These are phyloP conservation scores for Allophyes oxyacanthae DNA, from an alignment of 2,888 invertebrate species.

Conservation along the genomic window DNA sequence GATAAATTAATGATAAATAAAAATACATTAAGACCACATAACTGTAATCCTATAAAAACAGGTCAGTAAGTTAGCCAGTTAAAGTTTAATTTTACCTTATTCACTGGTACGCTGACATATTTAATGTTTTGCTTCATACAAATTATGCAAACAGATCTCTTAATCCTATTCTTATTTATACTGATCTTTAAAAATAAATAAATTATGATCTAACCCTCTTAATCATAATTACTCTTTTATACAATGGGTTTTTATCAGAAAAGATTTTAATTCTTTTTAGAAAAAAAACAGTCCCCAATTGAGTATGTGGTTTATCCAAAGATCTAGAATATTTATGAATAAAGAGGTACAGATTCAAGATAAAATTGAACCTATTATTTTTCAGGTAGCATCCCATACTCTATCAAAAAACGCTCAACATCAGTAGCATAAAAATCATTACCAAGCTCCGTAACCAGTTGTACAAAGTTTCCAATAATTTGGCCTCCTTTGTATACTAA, in stretches of 20 bases:
- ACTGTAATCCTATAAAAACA: constrained; percentile 13
- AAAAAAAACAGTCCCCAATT: background rate
- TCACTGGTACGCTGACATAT: constrained; percentile 20
- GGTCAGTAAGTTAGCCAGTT: constrained; percentile 10
- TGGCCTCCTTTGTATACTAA: constrained; percentile 97
- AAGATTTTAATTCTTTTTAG: background rate
- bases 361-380: constrained; percentile 77
- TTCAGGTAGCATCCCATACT: constrained; percentile 94
- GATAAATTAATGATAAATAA: constrained; percentile 6
- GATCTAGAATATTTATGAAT: constrained; percentile 5
- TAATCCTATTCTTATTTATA: constrained; percentile 17
- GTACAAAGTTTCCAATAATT: constrained; percentile 97
- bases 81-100: constrained; percentile 25
- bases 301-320: background rate
- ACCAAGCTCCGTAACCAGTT: constrained; percentile 95
- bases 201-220: constrained; percentile 23
- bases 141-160: constrained; percentile 20
- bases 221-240: constrained; percentile 6
- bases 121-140: constrained; percentile 3
- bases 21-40: constrained; percentile 1
- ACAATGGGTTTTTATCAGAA: background rate
- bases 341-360: constrained; percentile 13
- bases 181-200: constrained; percentile 34
- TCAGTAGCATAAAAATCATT: constrained; percentile 97
- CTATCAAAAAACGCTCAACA: constrained; percentile 96